phyloP scores from a whole-genome alignment of 2,797 vertebrate species.

The Anabas testudineus region DNA sequence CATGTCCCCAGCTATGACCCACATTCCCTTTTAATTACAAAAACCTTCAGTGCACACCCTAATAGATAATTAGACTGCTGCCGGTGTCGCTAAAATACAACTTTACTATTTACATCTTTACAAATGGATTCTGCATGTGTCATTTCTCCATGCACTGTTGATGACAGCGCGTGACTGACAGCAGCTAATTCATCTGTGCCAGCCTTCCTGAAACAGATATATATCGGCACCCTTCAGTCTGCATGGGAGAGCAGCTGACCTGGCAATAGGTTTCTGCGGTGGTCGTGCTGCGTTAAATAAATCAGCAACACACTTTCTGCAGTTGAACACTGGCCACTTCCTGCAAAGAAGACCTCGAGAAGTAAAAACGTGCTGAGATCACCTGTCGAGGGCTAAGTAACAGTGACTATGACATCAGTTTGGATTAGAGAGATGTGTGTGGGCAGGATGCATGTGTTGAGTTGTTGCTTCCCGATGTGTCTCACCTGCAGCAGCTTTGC shows the following conservation, averaged over 20 bases:
- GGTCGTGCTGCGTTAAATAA: conserved; percentile 46
- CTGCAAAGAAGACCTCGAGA: conserved; percentile 28
- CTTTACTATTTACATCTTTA: conserved; percentile 17
- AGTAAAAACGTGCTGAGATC: conserved; percentile 51
- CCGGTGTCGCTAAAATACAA: no score
- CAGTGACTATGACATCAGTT: conserved; percentile 12
- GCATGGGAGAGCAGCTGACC: conserved; percentile 31
- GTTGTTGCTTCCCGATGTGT: conserved; percentile 49
- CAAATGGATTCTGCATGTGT: conserved; percentile 16
- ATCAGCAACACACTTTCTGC: conserved; percentile 24
- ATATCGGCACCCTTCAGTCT: conserved; percentile 43
- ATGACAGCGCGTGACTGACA: conserved; percentile 44
- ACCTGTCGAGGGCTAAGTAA: conserved; percentile 32
- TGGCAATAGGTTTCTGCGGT: conserved; percentile 59
- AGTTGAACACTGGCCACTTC: conserved; percentile 4
- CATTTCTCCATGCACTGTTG: neutral
- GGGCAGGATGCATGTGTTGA: conserved; percentile 28
- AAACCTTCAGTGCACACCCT: no score
- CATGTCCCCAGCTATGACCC: no score
- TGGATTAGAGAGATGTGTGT: conserved; percentile 28
- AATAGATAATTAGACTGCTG: no score
- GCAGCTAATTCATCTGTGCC: conserved; percentile 15
- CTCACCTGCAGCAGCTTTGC: conserved; percentile 27
- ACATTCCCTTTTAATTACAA: no score
- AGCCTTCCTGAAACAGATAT: conserved; percentile 62